phyloP scores from a whole-genome alignment of 1,140 invertebrate genomes.

The Carcinoscorpius rotundicauda region DNA sequence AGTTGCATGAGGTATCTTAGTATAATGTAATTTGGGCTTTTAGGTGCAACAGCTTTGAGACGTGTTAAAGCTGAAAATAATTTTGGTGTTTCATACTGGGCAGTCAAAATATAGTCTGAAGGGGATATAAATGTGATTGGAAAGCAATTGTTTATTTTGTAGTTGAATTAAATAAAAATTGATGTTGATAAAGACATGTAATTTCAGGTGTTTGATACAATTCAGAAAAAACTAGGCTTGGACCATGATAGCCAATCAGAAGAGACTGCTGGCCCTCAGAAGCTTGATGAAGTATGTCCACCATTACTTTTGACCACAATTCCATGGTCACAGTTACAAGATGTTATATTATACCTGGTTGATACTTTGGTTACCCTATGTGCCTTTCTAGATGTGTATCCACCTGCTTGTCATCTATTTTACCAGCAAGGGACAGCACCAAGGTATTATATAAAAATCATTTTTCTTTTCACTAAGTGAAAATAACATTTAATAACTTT shows the following conservation, averaged over 20 bases:
- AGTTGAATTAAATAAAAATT: not conserved
- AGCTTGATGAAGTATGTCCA: slow-evolving; percentile 16
- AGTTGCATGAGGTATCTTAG: no score
- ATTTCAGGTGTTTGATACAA: slow-evolving; percentile 33
- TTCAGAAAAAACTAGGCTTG: slow-evolving; percentile 40
- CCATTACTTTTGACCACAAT: not conserved
- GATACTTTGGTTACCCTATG: slow-evolving; percentile 53
- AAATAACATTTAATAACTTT: slow-evolving; percentile 1
- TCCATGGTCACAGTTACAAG: slow-evolving; percentile 38
- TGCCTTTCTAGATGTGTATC: slow-evolving; percentile 49
- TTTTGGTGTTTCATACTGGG: no score
- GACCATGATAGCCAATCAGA: slow-evolving; percentile 22
- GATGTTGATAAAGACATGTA: not conserved
- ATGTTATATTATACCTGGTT: slow-evolving; percentile 54
- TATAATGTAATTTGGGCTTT: no score
- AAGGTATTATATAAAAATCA: slow-evolving; percentile 36
- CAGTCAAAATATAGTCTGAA: no score
- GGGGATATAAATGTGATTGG: no score
- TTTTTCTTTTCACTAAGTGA: not conserved
- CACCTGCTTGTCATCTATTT: slow-evolving; percentile 39
- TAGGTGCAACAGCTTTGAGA: no score
- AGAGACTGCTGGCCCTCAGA: slow-evolving; percentile 11
- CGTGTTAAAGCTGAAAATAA: no score
- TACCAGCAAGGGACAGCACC: slow-evolving; percentile 41
- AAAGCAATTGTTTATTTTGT: no score